Base-by-base conservation (phyloP, 1,140 invertebrate species). In the Drosophila pruinosa region DNA sequence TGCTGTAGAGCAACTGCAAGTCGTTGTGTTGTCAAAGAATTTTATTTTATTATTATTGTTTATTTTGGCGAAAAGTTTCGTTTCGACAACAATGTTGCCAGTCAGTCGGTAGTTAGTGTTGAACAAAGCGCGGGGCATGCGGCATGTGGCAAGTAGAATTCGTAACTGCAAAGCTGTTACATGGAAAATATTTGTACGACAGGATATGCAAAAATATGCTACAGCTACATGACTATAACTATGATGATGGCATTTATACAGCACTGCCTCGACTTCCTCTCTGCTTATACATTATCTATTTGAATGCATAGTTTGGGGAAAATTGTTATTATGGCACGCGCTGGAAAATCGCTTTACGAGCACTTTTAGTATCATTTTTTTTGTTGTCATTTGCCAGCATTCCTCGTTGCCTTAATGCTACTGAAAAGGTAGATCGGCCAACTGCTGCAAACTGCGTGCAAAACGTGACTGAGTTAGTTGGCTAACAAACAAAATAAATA, bases 161-260 rank as follows among this genome's bases (percentile, higher is more conserved):
- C 71, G 45, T 62, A 74, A 68, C 56, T 61, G 64, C 45, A 70
- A 86, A 70, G 73, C 82, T 81, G 77, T 70, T 81, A 81, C 81
- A 86, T 72, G 74, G 36, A 56, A 86, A 86, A 86, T 86, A 88
- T 86, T 86, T 86, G 81, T 86, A 78, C 82, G 45, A 72, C 82
- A 88, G 82, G 77, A 88, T 78, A 81, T 88, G 81, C 74, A 65
- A 79, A 88, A 86, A 88, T 86, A 81, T 86, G 81, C 70, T 68
- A 21, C 34, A 12, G 34, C 36, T 72, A 69, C 47, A 54, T 56
- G 59, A 43, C 43, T 24, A 53, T 38, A 56, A 69, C 52, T 50
- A 53, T 47, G 71, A 63, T 63, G 58, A 65, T 61, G 75, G 45
- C 64, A 72, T 74, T 85, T 77, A 67, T 34, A 64, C 21, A 24